These are phyloP conservation scores for Harlomillsia oculata DNA, from an alignment of 1,140 invertebrate genomes.

Conservation along the genomic window DNA sequence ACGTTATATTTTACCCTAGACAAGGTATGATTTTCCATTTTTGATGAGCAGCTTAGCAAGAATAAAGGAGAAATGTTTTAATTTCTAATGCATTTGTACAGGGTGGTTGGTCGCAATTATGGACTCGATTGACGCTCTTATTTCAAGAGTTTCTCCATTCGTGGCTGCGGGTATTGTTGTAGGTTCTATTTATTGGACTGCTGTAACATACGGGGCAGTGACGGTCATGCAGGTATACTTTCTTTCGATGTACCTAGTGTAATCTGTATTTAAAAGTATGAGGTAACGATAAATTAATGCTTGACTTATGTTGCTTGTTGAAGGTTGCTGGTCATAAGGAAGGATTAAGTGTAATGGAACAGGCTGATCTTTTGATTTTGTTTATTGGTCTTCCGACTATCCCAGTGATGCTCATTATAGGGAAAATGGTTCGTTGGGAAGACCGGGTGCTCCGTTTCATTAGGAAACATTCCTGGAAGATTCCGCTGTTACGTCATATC, in stretches of 20 bases:
- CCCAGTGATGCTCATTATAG: slow-evolving; percentile 75
- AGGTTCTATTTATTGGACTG: slow-evolving; percentile 91
- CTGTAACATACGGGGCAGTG: slow-evolving; percentile 91
- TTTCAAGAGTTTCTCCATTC: slow-evolving; percentile 85
- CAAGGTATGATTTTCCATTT: no score
- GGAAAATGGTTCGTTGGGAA: slow-evolving; percentile 91
- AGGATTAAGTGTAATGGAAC: slow-evolving; percentile 85
- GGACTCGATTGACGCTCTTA: slow-evolving; percentile 76
- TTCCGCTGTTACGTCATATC: slow-evolving; percentile 64
- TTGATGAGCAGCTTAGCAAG: slow-evolving; percentile 95
- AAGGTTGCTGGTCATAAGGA: slow-evolving; percentile 83
- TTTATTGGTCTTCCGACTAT: slow-evolving; percentile 85
- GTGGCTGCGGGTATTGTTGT: slow-evolving; percentile 83
- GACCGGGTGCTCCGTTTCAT: slow-evolving; percentile 75
- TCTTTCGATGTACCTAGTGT: slow-evolving; percentile 40
- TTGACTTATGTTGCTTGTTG: slow-evolving; percentile 19
- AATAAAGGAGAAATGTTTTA: slow-evolving; percentile 81
- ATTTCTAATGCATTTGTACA: no score
- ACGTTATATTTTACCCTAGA: slow-evolving; percentile 73
- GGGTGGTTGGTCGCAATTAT: slow-evolving; percentile 68
- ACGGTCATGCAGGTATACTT: slow-evolving; percentile 83
- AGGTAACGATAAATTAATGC: slow-evolving; percentile 2
- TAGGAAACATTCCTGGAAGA: slow-evolving; percentile 58
- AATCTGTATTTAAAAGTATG: background rate
- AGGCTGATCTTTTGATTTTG: slow-evolving; percentile 81